phyloP scores from a whole-genome alignment of 1,140 invertebrate genomes.

The Zaprionus africanus region DNA sequence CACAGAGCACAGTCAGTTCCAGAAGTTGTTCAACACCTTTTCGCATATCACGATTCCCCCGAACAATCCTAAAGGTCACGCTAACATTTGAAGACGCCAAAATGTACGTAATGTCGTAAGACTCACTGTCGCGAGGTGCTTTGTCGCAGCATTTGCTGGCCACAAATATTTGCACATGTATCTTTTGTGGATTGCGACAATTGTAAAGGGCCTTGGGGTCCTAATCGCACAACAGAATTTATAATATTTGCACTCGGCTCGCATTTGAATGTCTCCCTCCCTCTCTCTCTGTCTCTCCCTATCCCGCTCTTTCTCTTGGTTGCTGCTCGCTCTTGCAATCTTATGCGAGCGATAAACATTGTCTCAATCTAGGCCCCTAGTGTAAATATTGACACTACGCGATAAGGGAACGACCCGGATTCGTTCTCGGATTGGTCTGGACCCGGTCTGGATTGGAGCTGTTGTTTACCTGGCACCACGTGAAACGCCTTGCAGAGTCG shows the following conservation, averaged over 20 bases:
- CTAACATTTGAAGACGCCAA: background rate
- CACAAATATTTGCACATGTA: conserved; percentile 5
- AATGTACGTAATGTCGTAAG: background rate
- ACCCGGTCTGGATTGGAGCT: background rate
- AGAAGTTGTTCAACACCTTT: conserved; percentile 1
- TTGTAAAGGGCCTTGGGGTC: conserved; percentile 16
- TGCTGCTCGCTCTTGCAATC: background rate
- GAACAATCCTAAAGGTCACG: background rate
- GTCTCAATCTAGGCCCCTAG: conserved; percentile 3
- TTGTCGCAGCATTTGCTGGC: background rate
- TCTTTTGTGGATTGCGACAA: conserved; percentile 20
- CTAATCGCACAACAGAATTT: conserved; percentile 47
- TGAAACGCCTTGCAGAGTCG: background rate
- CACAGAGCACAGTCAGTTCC: background rate
- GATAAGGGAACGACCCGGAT: conserved; percentile 26
- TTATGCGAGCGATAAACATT: conserved; percentile 24
- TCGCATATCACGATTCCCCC: background rate
- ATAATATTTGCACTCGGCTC: conserved; percentile 55
- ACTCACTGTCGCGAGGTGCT: background rate
- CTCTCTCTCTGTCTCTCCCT: conserved; percentile 21
- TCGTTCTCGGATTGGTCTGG: background rate
- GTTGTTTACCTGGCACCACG: conserved; percentile 6
- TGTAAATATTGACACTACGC: conserved; percentile 39
- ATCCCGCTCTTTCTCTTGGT: conserved; percentile 15
- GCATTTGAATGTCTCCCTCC: conserved; percentile 16